A percentile compares a stretch with the other conserved stretches of the same genome.
Evolutionary conservation across 2,113 vertebrate genomes (phyloP).

Genomic region (Megaceryle torquata): DNA sequence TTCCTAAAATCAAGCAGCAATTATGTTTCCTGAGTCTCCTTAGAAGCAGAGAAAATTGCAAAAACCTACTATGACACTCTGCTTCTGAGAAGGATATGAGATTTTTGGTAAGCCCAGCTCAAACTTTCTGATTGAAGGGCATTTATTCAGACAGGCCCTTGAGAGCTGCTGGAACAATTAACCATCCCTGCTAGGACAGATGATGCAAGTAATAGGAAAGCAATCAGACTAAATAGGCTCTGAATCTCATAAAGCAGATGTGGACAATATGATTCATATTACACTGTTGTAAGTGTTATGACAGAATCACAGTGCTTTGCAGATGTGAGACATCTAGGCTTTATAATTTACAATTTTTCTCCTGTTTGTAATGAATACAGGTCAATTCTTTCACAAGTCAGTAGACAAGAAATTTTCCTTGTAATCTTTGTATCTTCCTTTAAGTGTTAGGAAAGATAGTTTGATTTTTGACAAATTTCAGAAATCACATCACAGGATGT

Average conservation of each 20-base stretch:
- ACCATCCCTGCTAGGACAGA: neutral
- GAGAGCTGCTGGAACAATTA: neutral
- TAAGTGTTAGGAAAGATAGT: neutral
- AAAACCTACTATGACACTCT: neutral
- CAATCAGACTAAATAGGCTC: neutral
- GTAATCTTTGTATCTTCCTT: neutral
- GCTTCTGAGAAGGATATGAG: no score
- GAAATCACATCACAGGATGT: neutral
- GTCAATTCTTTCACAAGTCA: neutral
- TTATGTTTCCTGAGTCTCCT: neutral
- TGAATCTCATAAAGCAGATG: neutral
- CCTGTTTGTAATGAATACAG: neutral
- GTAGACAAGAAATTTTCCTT: neutral
- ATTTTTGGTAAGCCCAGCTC: neutral
- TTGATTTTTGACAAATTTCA: neutral
- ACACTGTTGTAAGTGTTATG: neutral
- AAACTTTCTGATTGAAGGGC: neutral
- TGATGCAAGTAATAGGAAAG: neutral
- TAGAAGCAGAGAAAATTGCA: neutral
- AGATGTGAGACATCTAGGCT: neutral
- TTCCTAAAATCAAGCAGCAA: neutral
- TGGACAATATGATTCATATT: neutral
- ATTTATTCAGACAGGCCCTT: neutral
- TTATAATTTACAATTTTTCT: neutral
- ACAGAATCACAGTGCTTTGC: neutral